Evolutionary conservation across 1,140 invertebrate species (phyloP).

Genomic region (Teleopsis dalmanni): DNA sequence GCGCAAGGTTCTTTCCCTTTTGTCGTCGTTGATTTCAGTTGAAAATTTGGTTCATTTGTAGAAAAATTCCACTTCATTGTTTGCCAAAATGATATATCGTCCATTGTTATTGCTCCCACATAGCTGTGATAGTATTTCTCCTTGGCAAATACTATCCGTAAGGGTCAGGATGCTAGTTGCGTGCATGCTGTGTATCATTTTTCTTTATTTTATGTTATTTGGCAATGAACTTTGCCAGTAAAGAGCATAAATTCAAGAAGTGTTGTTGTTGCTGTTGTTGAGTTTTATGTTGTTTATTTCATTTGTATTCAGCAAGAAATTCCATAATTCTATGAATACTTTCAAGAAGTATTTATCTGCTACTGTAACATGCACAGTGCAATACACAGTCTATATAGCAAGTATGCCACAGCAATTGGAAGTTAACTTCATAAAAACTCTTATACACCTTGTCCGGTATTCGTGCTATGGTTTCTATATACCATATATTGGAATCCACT

Average conservation of each 20-base stretch:
- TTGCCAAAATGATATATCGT: no score
- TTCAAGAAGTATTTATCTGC: conserved; percentile 1
- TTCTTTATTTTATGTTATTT: conserved; percentile 7
- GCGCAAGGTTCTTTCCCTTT: no score
- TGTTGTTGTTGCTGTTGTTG: no score
- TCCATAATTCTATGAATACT: not conserved
- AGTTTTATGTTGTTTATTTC: no score
- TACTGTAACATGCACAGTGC: not conserved
- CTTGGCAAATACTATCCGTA: not conserved
- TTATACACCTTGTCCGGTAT: not conserved
- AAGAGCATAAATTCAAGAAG: conserved; percentile 7
- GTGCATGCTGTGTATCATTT: conserved; percentile 3
- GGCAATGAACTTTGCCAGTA: conserved; percentile 6
- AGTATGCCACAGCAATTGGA: not conserved
- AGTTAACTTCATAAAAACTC: not conserved
- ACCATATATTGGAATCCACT: no score
- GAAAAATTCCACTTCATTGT: no score
- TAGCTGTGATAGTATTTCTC: no score
- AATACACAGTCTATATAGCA: not conserved
- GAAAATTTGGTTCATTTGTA: no score
- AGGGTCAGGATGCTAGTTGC: not conserved
- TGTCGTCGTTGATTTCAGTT: no score
- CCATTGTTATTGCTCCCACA: no score
- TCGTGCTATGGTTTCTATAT: not conserved
- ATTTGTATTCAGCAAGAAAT: not conserved